Evolutionary conservation across 2,888 invertebrate species (phyloP).

Genomic region (Monochamus alternatus): DNA sequence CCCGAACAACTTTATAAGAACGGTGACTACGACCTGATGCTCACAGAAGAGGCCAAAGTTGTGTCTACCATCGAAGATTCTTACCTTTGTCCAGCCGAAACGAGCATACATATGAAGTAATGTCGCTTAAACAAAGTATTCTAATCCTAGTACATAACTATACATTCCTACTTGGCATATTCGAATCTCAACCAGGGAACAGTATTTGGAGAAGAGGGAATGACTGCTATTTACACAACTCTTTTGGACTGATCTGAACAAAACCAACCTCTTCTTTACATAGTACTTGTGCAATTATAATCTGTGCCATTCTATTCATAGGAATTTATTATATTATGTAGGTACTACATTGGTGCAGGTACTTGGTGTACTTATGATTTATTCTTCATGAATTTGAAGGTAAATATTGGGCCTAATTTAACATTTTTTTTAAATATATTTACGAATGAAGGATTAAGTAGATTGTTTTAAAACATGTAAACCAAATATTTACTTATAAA

Average conservation of each 20-base stretch:
- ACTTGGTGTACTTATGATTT: too few species aligned
- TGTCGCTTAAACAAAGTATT: background rate
- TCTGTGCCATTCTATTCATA: conserved; percentile 20
- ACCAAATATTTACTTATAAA: too few species aligned
- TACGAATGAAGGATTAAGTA: too few species aligned
- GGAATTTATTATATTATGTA: background rate
- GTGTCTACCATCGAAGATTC: conserved; percentile 71
- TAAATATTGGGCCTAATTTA: too few species aligned
- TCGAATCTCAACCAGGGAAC: background rate
- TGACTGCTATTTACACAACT: background rate
- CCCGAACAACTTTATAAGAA: conserved; percentile 73
- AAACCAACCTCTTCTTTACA: background rate
- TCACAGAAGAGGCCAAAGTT: conserved; percentile 69
- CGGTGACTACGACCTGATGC: conserved; percentile 73
- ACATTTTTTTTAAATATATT: too few species aligned
- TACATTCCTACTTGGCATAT: conserved; percentile 1
- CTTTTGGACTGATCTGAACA: background rate
- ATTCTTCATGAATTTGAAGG: too few species aligned
- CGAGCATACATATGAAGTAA: conserved; percentile 49
- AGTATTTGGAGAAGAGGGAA: conserved; percentile 1
- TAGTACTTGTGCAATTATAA: conserved; percentile 20
- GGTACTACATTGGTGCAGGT: too few species aligned
- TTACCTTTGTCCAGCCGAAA: conserved; percentile 68
- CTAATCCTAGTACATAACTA: background rate
- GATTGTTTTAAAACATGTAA: too few species aligned